A percentile compares a stretch with the other conserved stretches of the same genome.
These are phyloP conservation scores for Apus apus DNA, from an alignment of 2,113 vertebrate genomes.

Conservation along the genomic window DNA sequence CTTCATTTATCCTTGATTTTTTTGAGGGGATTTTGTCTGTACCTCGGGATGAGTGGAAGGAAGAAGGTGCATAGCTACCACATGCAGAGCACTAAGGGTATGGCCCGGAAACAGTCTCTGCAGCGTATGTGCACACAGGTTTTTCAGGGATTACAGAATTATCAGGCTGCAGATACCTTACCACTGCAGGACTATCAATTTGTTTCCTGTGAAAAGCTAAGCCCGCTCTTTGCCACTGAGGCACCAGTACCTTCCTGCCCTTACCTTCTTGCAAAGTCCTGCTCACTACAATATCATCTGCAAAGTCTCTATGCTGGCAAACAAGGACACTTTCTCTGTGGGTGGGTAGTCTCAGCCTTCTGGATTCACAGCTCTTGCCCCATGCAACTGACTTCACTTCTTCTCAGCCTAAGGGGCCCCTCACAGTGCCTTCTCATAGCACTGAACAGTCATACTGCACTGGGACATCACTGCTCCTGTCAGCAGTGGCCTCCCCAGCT, in stretches of 20 bases:
- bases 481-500: background rate
- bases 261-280: background rate
- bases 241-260: background rate
- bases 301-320: background rate
- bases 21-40: background rate
- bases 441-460: background rate
- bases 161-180: background rate
- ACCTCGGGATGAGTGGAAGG: background rate
- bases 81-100: rapidly evolving
- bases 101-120: background rate
- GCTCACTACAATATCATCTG: background rate
- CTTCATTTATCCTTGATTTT: background rate
- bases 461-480: background rate
- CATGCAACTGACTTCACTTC: background rate
- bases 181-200: background rate
- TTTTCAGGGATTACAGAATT: background rate
- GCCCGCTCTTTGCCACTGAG: background rate
- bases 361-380: background rate
- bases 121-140: background rate
- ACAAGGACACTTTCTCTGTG: background rate
- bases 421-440: background rate
- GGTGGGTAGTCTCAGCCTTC: background rate
- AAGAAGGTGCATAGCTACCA: background rate
- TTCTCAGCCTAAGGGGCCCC: background rate
- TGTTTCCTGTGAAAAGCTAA: background rate